phyloP scores from a whole-genome alignment of 2,797 vertebrate species.

The Botia kubotai region DNA sequence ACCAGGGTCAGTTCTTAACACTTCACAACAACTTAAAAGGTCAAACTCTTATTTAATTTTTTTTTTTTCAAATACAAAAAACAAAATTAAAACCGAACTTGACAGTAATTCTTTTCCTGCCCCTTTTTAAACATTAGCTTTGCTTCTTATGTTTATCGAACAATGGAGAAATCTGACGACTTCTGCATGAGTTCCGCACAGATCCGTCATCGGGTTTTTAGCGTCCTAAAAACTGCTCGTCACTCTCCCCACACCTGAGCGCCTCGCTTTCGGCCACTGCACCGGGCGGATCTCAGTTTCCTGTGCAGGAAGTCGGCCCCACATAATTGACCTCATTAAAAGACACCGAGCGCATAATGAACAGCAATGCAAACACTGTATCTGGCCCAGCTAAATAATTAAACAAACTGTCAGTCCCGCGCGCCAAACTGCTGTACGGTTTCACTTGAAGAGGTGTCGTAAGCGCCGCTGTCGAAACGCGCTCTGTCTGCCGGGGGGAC shows the following conservation, averaged over 20 bases:
- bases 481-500: conserved; percentile 42
- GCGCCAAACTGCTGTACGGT: conserved; percentile 50
- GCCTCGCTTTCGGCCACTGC: conserved; percentile 57
- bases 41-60: neutral
- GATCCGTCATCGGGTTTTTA: neutral
- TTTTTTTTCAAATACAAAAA: neutral
- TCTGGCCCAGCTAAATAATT: conserved; percentile 78
- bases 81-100: neutral
- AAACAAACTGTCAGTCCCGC: conserved; percentile 69
- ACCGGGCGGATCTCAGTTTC: conserved; percentile 55
- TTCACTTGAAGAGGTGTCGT: conserved; percentile 62
- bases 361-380: conserved; percentile 65
- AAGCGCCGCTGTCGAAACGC: conserved; percentile 45
- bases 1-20: too few relatives aligned
- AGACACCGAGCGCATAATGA: conserved; percentile 78
- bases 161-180: neutral
- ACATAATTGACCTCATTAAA: conserved; percentile 76
- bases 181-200: neutral
- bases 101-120: neutral
- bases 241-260: conserved; percentile 24
- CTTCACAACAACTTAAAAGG: neutral
- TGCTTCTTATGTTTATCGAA: neutral
- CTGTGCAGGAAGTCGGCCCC: conserved; percentile 44
- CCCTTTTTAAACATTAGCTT: neutral
- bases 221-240: conserved; percentile 22